These are phyloP conservation scores for Alligator mississippiensis DNA, from an alignment of 2,113 vertebrate genomes.

Conservation along the genomic window DNA sequence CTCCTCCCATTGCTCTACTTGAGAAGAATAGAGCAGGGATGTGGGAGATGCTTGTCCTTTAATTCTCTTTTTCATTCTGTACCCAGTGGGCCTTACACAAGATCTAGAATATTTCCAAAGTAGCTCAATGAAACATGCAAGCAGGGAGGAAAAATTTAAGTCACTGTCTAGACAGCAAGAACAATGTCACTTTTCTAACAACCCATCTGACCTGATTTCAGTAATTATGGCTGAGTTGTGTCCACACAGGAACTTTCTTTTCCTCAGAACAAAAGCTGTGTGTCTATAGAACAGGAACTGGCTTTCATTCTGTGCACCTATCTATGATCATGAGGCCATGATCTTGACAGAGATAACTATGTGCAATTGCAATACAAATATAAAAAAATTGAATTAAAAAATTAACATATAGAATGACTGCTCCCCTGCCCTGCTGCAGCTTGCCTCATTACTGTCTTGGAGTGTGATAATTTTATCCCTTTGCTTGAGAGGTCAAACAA, in stretches of 20 bases:
- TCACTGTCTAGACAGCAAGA: neutral
- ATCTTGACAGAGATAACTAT: neutral
- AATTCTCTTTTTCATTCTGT: neutral
- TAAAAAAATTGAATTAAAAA: neutral
- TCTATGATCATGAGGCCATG: neutral
- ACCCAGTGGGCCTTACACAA: neutral
- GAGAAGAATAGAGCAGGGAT: neutral
- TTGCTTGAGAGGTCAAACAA: neutral
- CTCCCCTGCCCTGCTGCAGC: too few species aligned
- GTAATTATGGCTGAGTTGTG: neutral
- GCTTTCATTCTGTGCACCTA: fast-evolving
- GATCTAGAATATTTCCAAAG: neutral
- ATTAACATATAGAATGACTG: too few species aligned
- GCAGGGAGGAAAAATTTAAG: neutral
- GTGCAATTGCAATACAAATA: neutral
- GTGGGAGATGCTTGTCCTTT: neutral
- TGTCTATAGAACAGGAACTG: neutral
- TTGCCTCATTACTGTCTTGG: neutral
- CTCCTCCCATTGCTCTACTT: neutral
- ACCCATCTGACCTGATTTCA: neutral
- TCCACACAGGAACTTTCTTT: neutral
- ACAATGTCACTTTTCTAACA: neutral
- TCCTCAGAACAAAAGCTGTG: neutral
- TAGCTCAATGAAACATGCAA: neutral
- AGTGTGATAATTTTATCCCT: neutral